Evolutionary conservation across 2,113 vertebrate species (phyloP), one percentile per base, ranked within the genome.

Genomic region (Uropsilus gracilis): DNA sequence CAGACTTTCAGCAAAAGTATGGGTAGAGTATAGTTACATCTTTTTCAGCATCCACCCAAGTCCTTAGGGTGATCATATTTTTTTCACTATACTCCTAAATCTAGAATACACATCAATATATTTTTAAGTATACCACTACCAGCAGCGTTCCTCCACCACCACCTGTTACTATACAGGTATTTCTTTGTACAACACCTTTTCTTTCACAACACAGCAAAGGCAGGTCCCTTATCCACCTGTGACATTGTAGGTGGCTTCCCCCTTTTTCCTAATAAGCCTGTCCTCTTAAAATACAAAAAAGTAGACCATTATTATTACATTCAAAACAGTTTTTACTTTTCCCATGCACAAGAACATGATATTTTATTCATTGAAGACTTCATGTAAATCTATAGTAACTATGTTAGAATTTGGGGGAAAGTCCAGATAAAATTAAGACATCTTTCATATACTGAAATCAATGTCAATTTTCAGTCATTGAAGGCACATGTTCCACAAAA

Each of bases 341-440:
- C 22, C 44, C 39, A 26, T 76, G 22, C 37, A 76, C 76, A n/a
- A 80, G 76, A 88, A 85, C n/a, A 95, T 63, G 63, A 46, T 71
- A 18, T 86, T 92, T 88, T 78, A 90, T 91, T 96, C 83, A 95
- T 82, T 68, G 34, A 95, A 75, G 48, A 53, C n/a, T 89, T 28
- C 53, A 12, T 42, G 26, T 69, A 72, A 39, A 91, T 86, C 88
- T 78, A 50, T 59, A 84, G 55, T 18, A 82, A 68, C 48, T 88
- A 69, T 34, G n/a, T 53, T 83, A 82, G 46, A 88, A 91, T 72
- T 87, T 92, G 59, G 68, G 86, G 37, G 22, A 61, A 92, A 94
- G 26, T 42, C 64, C 72, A 90, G 89, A 87, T 55, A 77, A 95
- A 89, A 92, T 69, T 64, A 84, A 94, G 5, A 18, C 50, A 71